Evolutionary conservation across 1,140 invertebrate species (phyloP), one percentile per base, ranked within the genome.

Genomic region (Schmidtea mediterranea): DNA sequence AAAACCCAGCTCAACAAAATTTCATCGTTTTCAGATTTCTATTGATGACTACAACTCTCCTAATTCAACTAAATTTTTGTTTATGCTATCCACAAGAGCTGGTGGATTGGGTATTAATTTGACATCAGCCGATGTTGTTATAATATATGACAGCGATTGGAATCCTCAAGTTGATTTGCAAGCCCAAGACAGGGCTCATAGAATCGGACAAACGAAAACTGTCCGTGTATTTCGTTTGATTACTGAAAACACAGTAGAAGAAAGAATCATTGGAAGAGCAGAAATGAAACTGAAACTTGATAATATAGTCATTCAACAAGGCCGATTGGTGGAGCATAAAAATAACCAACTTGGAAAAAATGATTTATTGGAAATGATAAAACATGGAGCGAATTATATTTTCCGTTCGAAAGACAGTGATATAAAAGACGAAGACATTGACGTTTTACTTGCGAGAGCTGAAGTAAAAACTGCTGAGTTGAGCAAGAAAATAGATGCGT

Each of bases 71-170:
- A 97, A 97, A 59, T 98, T 98, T 59, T 69, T 97, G 19, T 98
- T 97, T 61, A 94, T 98, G 87, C 69, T 97, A 58, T 94, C 86
- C 1, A 98, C 92, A 0, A 71, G 92, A 52, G 92, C 92, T 49
- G 92, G 92, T 52, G 92, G 92, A 61, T 69, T 98, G 39, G 92
- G 92, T 58, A 97, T 98, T 56, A 98, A 98, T 67, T 73, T 98
- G 57, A 86, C 87, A 1, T 92, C 89, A 0, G 92, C 92, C 1
- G 90, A 98, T 67, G 80, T 94, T 38, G 92, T 98, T 26, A 83
- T 98, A 51, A 76, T 98, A 36, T 97, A 80, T 57, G 92, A 98
- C 62, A 94, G 86, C 0, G 92, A 98, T 69, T 98, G 90, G 90
- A 98, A 98, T 74, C 92, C 90, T 0, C 90, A 97, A 63, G 61